phyloP scores from a whole-genome alignment of 2,888 invertebrate species.

The Dioctria rufipes region DNA sequence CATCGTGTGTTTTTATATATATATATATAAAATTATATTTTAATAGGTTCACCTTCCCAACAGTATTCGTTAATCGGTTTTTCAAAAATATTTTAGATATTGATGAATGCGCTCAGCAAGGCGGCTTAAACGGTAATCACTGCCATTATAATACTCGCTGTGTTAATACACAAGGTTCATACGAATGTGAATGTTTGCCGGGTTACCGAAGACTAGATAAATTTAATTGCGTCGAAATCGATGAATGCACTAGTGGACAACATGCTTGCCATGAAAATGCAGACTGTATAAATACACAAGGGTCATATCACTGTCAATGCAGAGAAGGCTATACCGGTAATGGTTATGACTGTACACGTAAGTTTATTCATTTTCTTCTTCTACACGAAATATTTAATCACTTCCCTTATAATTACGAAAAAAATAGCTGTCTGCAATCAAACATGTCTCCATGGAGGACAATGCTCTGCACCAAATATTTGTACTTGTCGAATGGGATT shows the following conservation, averaged over 20 bases:
- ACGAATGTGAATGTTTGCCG: constrained; percentile 86
- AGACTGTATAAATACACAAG: constrained; percentile 85
- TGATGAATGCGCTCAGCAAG: constrained; percentile 86
- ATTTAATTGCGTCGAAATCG: constrained; percentile 85
- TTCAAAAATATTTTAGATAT: constrained; percentile 75
- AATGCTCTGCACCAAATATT: constrained; percentile 82
- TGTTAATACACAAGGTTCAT: constrained; percentile 86
- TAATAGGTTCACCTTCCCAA: constrained; percentile 15
- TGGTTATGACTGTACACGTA: constrained; percentile 86
- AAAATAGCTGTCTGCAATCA: constrained; percentile 82
- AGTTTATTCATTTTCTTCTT: constrained; percentile 67
- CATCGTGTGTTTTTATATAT: not conserved
- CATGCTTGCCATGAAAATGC: constrained; percentile 85
- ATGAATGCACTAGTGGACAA: constrained; percentile 82
- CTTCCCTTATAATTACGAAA: not conserved
- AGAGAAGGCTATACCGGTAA: constrained; percentile 82
- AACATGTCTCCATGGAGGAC: constrained; percentile 87
- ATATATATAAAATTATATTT: not conserved
- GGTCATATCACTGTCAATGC: constrained; percentile 85
- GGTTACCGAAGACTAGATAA: constrained; percentile 85
- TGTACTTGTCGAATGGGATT: constrained; percentile 88
- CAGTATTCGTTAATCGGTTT: not conserved
- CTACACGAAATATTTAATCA: not conserved
- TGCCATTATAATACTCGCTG: constrained; percentile 89
- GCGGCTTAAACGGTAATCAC: constrained; percentile 85